Percentiles rank a stretch among this genome's conserved stretches.
phyloP scores from a whole-genome alignment of 2,888 invertebrate genomes.

The Morpho helenor region DNA sequence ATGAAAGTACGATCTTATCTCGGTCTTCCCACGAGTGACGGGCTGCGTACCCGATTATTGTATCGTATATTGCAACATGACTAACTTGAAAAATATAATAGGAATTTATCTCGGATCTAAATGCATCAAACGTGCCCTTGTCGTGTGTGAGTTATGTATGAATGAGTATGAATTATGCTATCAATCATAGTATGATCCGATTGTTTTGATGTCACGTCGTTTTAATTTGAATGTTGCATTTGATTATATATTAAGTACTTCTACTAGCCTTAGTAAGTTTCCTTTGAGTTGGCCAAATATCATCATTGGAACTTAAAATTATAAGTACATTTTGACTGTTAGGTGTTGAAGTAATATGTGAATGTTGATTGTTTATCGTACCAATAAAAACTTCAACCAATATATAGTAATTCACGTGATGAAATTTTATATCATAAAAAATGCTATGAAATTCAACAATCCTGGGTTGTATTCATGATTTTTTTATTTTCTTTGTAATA shows the following conservation, averaged over 20 bases:
- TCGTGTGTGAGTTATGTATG: slow-evolving; percentile 15
- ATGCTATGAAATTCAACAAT: too few relatives aligned
- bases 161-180: slow-evolving; percentile 8
- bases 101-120: slow-evolving; percentile 20
- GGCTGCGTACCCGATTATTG: slow-evolving; percentile 36
- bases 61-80: slow-evolving; percentile 16
- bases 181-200: slow-evolving; percentile 13
- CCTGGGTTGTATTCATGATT: too few relatives aligned
- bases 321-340: not conserved
- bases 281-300: not conserved
- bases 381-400: too few relatives aligned
- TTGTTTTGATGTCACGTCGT: slow-evolving; percentile 7
- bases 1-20: slow-evolving; percentile 67
- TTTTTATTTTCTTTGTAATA: too few relatives aligned
- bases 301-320: not conserved
- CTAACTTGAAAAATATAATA: slow-evolving; percentile 18
- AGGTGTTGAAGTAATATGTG: too few relatives aligned
- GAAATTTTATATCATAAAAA: too few relatives aligned
- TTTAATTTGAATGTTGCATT: not conserved
- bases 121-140: slow-evolving; percentile 18
- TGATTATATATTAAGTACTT: not conserved
- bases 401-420: too few relatives aligned
- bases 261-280: not conserved
- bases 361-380: too few relatives aligned
- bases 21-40: slow-evolving; percentile 63